phyloP scores from a whole-genome alignment of 2,888 invertebrate genomes.

The Acheta domesticus region DNA sequence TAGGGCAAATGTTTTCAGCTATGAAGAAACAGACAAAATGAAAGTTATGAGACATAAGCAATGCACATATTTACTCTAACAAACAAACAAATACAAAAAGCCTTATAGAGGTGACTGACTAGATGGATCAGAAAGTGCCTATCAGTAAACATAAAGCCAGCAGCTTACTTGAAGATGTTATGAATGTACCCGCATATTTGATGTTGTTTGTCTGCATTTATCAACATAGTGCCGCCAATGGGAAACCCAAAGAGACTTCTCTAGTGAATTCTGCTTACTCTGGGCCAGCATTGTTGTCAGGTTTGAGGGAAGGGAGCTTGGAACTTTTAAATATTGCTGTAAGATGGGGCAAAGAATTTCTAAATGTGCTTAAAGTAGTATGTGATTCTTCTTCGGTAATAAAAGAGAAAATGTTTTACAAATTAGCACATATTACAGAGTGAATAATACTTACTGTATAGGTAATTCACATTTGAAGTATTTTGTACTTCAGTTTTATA shows the following conservation, averaged over 20 bases:
- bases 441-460: too few relatives aligned
- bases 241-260: constrained; percentile 20
- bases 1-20: background rate
- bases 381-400: too few relatives aligned
- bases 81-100: background rate
- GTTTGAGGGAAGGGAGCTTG: constrained; percentile 24
- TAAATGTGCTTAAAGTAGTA: background rate
- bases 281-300: constrained; percentile 12
- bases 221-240: constrained; percentile 19
- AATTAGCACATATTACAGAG: too few relatives aligned
- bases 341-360: constrained; percentile 6
- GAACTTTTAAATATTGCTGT: background rate
- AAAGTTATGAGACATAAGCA: background rate
- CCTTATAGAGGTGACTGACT: constrained; percentile 19
- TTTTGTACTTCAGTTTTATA: too few relatives aligned
- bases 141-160: constrained; percentile 23
- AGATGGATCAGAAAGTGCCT: constrained; percentile 24
- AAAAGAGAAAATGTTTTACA: too few relatives aligned
- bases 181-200: constrained; percentile 20
- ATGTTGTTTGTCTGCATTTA: constrained; percentile 24
- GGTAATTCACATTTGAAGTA: too few relatives aligned
- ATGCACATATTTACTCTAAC: background rate
- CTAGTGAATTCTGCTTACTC: background rate
- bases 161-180: constrained; percentile 18
- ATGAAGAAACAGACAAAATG: background rate